phyloP scores from a whole-genome alignment of 2,797 vertebrate genomes.

The Gymnocypris eckloni region DNA sequence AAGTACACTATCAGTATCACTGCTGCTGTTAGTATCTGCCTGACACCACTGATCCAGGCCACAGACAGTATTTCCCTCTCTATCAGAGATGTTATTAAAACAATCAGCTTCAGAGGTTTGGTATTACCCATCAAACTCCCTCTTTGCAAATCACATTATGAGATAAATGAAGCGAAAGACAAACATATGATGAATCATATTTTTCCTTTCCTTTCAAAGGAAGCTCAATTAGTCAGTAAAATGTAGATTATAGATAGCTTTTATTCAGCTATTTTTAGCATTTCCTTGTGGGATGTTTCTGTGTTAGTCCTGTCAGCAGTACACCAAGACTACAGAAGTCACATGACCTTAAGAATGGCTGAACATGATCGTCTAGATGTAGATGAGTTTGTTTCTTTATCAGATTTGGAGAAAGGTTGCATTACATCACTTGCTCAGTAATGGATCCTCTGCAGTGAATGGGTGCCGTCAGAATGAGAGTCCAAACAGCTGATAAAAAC shows the following conservation, averaged over 20 bases:
- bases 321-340: not conserved
- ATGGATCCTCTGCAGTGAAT: not conserved
- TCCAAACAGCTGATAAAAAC: not conserved
- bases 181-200: constrained; percentile 4
- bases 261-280: not conserved
- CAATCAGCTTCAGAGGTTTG: constrained; percentile 4
- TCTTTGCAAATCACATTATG: not conserved
- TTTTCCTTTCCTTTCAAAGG: not conserved
- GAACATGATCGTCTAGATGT: not conserved
- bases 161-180: constrained; percentile 12
- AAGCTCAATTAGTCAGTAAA: not conserved
- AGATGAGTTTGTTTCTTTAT: not conserved
- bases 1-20: not conserved
- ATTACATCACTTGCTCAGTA: not conserved
- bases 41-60: not conserved
- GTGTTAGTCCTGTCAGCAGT: not conserved
- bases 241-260: not conserved
- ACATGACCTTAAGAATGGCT: not conserved
- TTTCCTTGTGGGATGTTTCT: not conserved
- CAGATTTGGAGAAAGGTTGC: not conserved
- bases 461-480: not conserved
- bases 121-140: not conserved
- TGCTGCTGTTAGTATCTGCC: not conserved
- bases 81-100: not conserved
- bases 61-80: not conserved